Evolutionary conservation across 2,113 vertebrate genomes (phyloP).

Genomic region (Apodemus speciosus): DNA sequence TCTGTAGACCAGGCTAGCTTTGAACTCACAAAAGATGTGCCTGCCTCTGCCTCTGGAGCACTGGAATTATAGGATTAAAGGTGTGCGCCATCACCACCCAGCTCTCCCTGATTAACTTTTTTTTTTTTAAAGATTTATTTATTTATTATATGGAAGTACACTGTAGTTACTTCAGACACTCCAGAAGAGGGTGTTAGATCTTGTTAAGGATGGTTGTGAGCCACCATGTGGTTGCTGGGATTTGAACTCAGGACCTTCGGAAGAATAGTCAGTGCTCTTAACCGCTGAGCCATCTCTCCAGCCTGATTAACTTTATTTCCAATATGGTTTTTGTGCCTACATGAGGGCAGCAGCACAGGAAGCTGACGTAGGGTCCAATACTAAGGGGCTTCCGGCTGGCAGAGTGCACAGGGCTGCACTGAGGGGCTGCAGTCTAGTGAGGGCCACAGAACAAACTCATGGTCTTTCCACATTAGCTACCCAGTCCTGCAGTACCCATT

Average conservation of each 20-base stretch:
- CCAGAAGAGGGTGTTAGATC: no score
- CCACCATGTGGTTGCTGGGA: no score
- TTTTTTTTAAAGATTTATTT: no score
- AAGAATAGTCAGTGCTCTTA: no score
- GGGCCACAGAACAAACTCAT: neutral
- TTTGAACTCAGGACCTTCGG: no score
- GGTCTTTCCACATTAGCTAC: neutral
- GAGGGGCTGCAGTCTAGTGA: neutral
- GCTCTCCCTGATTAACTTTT: constrained; percentile 50
- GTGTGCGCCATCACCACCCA: neutral
- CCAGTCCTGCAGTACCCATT: neutral
- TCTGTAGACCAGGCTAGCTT: neutral
- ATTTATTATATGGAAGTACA: no score
- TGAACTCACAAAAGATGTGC: neutral
- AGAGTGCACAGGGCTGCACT: neutral
- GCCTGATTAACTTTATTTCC: constrained; percentile 66
- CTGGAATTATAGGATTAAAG: neutral
- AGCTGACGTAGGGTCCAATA: neutral
- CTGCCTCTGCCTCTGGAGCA: neutral
- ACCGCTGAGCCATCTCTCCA: no score
- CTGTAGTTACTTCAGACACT: no score
- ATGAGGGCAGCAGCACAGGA: neutral
- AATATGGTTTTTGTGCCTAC: constrained; percentile 20
- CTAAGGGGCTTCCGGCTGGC: neutral
- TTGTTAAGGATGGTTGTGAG: no score